A percentile compares a stretch with the other conserved stretches of the same genome.
phyloP scores from a whole-genome alignment of 2,797 vertebrate genomes.

The Notolabrus celidotus region DNA sequence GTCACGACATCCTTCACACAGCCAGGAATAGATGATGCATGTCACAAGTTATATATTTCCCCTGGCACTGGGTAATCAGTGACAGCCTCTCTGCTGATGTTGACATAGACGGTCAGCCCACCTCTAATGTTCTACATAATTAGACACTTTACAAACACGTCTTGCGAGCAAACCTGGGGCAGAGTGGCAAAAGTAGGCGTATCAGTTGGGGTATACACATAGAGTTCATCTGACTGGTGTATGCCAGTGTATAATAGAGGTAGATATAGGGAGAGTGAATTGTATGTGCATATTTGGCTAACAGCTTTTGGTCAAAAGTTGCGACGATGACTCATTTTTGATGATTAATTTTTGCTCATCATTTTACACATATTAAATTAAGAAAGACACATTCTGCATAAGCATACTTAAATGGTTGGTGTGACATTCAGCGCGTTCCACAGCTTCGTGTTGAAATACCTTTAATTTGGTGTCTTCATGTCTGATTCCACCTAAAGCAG shows the following conservation, averaged over 20 bases:
- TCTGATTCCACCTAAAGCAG: no score
- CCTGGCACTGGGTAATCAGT: constrained; percentile 13
- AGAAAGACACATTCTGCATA: neutral
- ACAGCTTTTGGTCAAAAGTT: neutral
- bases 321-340: neutral
- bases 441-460: neutral
- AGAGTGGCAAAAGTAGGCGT: constrained; percentile 11
- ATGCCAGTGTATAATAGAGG: no score
- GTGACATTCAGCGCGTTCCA: neutral
- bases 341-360: neutral
- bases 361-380: neutral
- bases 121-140: constrained; percentile 36
- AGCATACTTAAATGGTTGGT: neutral
- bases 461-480: no score
- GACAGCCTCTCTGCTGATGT: constrained; percentile 38
- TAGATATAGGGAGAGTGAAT: neutral
- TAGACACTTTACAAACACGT: constrained; percentile 32
- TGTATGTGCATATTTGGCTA: neutral
- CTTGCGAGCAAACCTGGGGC: neutral
- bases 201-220: neutral
- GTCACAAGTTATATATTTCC: constrained; percentile 40
- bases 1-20: constrained; percentile 33
- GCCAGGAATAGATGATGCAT: constrained; percentile 53
- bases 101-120: constrained; percentile 28
- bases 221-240: neutral